phyloP scores from a whole-genome alignment of 2,888 invertebrate genomes.

The Pandemis corylana region DNA sequence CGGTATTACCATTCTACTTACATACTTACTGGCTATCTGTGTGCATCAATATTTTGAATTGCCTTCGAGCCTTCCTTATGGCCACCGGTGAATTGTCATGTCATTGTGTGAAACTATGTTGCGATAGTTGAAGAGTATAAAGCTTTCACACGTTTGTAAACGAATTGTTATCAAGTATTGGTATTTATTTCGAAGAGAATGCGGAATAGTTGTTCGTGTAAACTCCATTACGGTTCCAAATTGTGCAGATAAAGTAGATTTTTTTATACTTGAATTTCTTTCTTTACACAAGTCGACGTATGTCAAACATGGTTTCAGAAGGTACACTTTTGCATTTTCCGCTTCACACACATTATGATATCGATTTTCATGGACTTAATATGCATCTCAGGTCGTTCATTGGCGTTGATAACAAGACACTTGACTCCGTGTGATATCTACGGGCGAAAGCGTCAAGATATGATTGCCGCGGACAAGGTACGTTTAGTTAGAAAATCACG shows the following conservation, averaged over 20 bases:
- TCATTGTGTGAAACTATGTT: slow-evolving; percentile 25
- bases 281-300: too few relatives aligned
- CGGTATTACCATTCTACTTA: slow-evolving; percentile 32
- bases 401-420: too few relatives aligned
- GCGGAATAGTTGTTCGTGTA: not conserved
- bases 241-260: not conserved
- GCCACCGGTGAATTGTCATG: slow-evolving; percentile 14
- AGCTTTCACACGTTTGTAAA: slow-evolving; percentile 11
- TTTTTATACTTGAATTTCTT: too few relatives aligned
- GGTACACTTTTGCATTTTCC: too few relatives aligned
- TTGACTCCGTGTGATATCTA: too few relatives aligned
- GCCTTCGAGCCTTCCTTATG: slow-evolving; percentile 14
- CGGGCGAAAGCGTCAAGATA: too few relatives aligned
- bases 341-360: too few relatives aligned
- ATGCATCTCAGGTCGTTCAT: too few relatives aligned
- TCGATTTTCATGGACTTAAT: too few relatives aligned
- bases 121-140: not conserved
- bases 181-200: not conserved
- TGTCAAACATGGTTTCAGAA: too few relatives aligned
- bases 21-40: slow-evolving; percentile 21
- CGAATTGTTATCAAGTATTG: not conserved
- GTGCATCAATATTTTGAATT: slow-evolving; percentile 25
- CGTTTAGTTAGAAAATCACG: too few relatives aligned
- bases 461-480: too few relatives aligned
- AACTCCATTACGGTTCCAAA: not conserved